Percentiles rank a stretch among this genome's conserved stretches.
These are phyloP conservation scores for Drosophila kohkoa DNA, from an alignment of 1,140 invertebrate species.

Conservation along the genomic window DNA sequence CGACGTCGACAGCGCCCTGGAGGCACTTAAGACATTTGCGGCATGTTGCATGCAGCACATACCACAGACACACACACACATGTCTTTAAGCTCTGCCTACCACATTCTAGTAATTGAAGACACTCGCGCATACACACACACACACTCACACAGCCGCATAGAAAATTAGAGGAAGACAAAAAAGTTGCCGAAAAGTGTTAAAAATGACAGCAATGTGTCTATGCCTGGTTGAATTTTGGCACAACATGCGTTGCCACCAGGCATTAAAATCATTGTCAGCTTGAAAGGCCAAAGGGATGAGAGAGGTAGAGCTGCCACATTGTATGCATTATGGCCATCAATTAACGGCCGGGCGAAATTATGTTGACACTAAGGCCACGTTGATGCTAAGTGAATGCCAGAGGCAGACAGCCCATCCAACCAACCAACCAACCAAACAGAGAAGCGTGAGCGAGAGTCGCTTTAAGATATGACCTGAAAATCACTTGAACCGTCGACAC, in stretches of 20 bases:
- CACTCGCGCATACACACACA: no score
- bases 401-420: not conserved
- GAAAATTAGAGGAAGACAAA: conserved; percentile 27
- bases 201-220: conserved; percentile 66
- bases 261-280: conserved; percentile 80
- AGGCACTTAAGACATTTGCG: conserved; percentile 80
- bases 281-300: conserved; percentile 5
- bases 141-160: not conserved
- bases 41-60: conserved; percentile 66
- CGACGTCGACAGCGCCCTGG: conserved; percentile 60
- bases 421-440: not conserved
- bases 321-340: conserved; percentile 74
- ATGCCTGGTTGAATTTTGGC: conserved; percentile 58
- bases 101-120: conserved; percentile 72
- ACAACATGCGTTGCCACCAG: conserved; percentile 52
- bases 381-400: conserved; percentile 70
- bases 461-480: conserved; percentile 38
- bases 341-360: conserved; percentile 71
- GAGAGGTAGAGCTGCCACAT: conserved; percentile 29
- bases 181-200: conserved; percentile 63
- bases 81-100: not conserved
- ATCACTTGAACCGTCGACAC: conserved; percentile 61
- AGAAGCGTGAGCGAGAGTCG: not conserved
- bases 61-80: conserved; percentile 6
- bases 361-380: conserved; percentile 71